These are phyloP conservation scores for Dunckerocampus dactyliophorus DNA, from an alignment of 2,113 vertebrate species.

Conservation along the genomic window DNA sequence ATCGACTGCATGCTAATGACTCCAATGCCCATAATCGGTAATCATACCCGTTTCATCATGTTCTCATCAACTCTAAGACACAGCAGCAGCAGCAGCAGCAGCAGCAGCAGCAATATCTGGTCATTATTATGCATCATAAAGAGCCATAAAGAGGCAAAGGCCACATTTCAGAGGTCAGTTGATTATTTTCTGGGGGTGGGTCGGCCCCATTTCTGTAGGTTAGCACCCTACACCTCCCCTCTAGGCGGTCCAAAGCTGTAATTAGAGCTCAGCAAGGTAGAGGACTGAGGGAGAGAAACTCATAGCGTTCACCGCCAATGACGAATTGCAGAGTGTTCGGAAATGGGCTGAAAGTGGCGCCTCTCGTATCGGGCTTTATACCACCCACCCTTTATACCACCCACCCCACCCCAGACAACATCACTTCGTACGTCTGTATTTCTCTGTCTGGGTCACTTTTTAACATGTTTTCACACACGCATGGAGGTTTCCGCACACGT, in stretches of 20 bases:
- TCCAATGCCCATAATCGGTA: slow-evolving; percentile 41
- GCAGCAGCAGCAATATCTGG: slow-evolving; percentile 10
- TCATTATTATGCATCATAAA: slow-evolving; percentile 23
- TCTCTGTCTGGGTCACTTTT: slow-evolving; percentile 12
- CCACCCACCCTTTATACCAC: background rate
- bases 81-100: no score
- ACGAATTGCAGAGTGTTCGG: slow-evolving; percentile 51
- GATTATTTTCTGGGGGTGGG: slow-evolving; percentile 48
- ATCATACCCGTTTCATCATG: slow-evolving; percentile 46
- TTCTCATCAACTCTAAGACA: slow-evolving; percentile 14
- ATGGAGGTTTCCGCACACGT: slow-evolving; percentile 11
- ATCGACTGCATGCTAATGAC: slow-evolving; percentile 29
- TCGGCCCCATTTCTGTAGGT: slow-evolving; percentile 48
- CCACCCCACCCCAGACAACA: slow-evolving; percentile 17
- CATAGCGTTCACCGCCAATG: slow-evolving; percentile 50
- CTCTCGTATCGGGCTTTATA: slow-evolving; percentile 32
- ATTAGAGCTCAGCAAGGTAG: slow-evolving; percentile 54
- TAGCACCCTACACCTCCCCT: slow-evolving; percentile 28
- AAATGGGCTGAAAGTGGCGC: slow-evolving; percentile 55
- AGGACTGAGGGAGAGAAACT: slow-evolving; percentile 43
- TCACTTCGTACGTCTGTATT: slow-evolving; percentile 39
- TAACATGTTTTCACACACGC: slow-evolving; percentile 18
- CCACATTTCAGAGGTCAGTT: slow-evolving; percentile 46
- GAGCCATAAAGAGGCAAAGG: slow-evolving; percentile 27
- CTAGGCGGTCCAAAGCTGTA: slow-evolving; percentile 47